Evolutionary conservation across 2,113 vertebrate species (phyloP), one percentile per base, ranked within the genome.

Genomic region (Ardeotis arabs): DNA sequence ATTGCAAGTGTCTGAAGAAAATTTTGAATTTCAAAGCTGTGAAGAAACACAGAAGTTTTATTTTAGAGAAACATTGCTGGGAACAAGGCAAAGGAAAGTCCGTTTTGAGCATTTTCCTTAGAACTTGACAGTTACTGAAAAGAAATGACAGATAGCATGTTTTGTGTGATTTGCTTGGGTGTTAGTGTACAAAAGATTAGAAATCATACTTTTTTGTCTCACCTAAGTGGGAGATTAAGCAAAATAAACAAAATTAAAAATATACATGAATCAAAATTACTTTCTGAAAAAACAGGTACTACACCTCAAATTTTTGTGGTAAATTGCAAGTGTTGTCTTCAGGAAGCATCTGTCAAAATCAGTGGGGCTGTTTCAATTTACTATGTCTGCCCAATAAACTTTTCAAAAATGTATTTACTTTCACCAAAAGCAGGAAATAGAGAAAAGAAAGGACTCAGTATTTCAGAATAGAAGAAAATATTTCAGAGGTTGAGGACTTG

Each of bases 1-100:
- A 99, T 99, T 33, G 98, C 98, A 90, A 99, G 97, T 6, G 97
- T 97, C 92, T 96, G 97, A 74, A 95, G 94, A 89, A 99, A 97
- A 63, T 95, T 88, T 64, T 95, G 95, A 21, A 96, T 85, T 76
- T 98, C 96, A 47, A 99, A 98, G 63, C 99, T 99, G 98, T 56
- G 69, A 79, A 76, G 41, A 98, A 97, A 96, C 10, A 97, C 14
- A 82, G 9, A 44, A 2, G 1, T 24, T 78, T 47, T 5, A 10
- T 19, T 87, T 97, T 63, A 79, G 33, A 58, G 66, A 60, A 81
- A 52, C 9, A 25, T n/a, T 20, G 11, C 45, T 58, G 64, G 39
- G 64, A 85, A 41, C 37, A 69, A 86, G 41, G 22, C 8, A 35
- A 72, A 83, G 25, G 15, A 83, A 79, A 80, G 3, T 23, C 22